Base-by-base conservation (phyloP, 2,113 vertebrate species). In the Trachemys scripta region DNA sequence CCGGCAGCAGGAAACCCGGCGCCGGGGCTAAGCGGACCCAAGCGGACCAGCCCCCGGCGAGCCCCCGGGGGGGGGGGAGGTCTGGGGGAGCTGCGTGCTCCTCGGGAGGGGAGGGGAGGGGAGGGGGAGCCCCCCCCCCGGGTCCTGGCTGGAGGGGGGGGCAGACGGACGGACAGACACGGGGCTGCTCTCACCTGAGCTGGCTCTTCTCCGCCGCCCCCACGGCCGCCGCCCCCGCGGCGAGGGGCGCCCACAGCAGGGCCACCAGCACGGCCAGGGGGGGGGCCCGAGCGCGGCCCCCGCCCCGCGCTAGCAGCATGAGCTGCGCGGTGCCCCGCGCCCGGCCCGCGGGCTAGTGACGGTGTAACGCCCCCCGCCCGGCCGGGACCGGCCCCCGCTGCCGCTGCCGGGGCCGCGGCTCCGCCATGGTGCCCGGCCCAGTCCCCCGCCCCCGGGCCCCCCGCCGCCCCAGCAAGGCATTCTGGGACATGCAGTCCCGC, bases 21-120 rank as follows among this genome's bases (percentile, higher is more conserved):
- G 56, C 56, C 25, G 4, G 56, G 56, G 22, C 25, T 25, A 27
- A 25, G 25, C 25, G 56, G 27, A 57, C 56, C 56, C 56, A 11
- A 27, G 20, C 53, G 53, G 20, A 5, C 8, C 24, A 57, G 56
- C 27, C 27, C 57, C 57, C 57, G 11, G 11, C 1, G n/a, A 10
- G 27, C 76, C 11, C 45, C 13, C 2, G 8, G 12, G 25, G 25
- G 8, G 45, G 14, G 14, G 50, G 3, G 3, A 1, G 25, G 10
- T 5, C 42, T 45, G 38, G 38, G 11, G 69, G n/a, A 45, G 45
- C 11, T 13, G 45, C 45, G 6, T 7, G 45, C 45, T 45, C 45
- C 45, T 45, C 42, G 5, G 42, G 42, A 45, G 14, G 13, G 13
- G 53, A 7, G 53, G 53, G 6, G 20, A 53, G 49, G n/a, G n/a